Percentiles rank a stretch among this genome's conserved stretches.
Conservation (phyloP, 2,797 vertebrate genomes). For the Phoxinus dragarum region DNA sequence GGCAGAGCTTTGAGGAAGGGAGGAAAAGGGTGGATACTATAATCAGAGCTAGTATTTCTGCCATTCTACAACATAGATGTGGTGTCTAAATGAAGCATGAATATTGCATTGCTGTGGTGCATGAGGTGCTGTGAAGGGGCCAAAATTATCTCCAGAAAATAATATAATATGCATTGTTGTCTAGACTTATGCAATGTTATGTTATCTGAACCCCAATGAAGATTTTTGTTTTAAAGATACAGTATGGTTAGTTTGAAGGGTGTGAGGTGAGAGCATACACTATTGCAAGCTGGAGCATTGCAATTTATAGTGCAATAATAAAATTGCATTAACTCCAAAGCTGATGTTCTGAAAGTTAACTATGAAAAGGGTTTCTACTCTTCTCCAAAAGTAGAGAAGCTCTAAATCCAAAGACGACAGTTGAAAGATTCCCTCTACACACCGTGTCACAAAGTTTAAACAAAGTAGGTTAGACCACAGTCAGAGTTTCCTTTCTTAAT, state of each 20-base stretch:
- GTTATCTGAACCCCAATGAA: neutral
- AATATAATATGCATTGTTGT: neutral
- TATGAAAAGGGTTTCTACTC: conserved; percentile 2
- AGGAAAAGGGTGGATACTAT: conserved; percentile 47
- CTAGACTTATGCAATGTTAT: neutral
- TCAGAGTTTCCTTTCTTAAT: conserved; percentile 32
- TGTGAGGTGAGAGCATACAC: neutral
- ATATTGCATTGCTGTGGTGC: neutral
- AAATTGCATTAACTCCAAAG: neutral
- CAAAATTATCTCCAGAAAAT: neutral
- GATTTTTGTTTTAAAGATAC: neutral
- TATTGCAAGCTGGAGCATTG: neutral
- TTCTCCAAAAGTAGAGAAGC: neutral
- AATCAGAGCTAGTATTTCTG: conserved; percentile 46
- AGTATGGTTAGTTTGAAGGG: neutral
- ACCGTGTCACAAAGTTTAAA: conserved; percentile 40
- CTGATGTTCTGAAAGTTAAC: conserved; percentile 13
- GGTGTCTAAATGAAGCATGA: conserved; percentile 22
- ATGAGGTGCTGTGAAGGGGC: neutral
- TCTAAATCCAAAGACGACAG: conserved; percentile 32
- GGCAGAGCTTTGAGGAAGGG: conserved; percentile 31
- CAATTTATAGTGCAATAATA: neutral
- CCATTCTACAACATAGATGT: conserved; percentile 31
- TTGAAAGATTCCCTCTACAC: conserved; percentile 25
- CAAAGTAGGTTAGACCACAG: conserved; percentile 33